Base-by-base conservation (phyloP, 2,888 invertebrate genomes). In the Nemoura dubitans region DNA sequence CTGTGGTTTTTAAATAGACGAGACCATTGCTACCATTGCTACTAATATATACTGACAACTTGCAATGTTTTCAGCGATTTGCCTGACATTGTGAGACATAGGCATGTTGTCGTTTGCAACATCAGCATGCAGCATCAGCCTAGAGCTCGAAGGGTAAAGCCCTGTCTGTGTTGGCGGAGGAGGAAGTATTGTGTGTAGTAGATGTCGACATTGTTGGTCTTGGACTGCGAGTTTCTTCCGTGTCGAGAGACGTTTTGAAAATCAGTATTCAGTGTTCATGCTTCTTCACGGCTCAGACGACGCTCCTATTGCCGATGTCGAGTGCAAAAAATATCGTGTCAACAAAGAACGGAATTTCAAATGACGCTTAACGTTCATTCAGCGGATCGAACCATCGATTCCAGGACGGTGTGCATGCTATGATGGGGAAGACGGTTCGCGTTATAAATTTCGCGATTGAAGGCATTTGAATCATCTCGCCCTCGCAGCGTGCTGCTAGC, bases 271-370 rank as follows among this genome's bases (percentile, higher is more conserved):
- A 27, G 85, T 80, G 42, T 81, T 85, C 85, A 85, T 86, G 30
- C 30, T 28, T 81, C 80, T 76, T 83, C 80, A 76, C 84, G 26
- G 27, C 28, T 36, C n/a, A 36, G 29, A 21, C 30, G 29, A 29
- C 14, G 28, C n/a, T 30, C 30, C 5, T 27, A 28, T 29, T 21
- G 29, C 1, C 28, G 28, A 30, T 14, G 28, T 81, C 81, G 30
- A 81, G 81, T 29, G 81, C 30, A 81, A 81, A 81, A 85, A 86
- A 87, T 86, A 83, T 77, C 83, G 36, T 83, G 86, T 85, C 86
- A 85, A 87, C 87, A 87, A 85, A 87, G 85, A 43, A 36, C 77
- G 29, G 87, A 87, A 87, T 87, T 87, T 86, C 87, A 87, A 87
- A 87, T 87, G 87, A 87, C 29, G 85, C 85, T 83, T 85, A 87